A percentile compares a stretch with the other conserved stretches of the same genome.
phyloP scores from a whole-genome alignment of 2,797 vertebrate species.

The Pterois miles region DNA sequence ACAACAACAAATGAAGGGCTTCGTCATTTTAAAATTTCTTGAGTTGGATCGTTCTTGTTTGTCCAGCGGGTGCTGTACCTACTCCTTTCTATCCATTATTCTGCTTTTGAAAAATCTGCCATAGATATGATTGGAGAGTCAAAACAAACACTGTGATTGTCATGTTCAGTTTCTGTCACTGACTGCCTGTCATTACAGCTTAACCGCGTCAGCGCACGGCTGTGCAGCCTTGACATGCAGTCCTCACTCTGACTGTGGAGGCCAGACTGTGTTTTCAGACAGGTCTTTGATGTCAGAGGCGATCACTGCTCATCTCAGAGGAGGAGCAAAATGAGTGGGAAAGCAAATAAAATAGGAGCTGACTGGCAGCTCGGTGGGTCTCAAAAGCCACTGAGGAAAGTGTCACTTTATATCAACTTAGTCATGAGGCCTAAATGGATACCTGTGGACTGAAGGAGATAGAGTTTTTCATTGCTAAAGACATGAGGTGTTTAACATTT shows the following conservation, averaged over 20 bases:
- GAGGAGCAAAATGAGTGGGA: constrained; percentile 63
- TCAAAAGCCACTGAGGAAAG: constrained; percentile 66
- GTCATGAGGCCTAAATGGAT: constrained; percentile 50
- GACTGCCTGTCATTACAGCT: constrained; percentile 46
- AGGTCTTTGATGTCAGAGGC: constrained; percentile 66
- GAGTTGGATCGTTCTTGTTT: background rate
- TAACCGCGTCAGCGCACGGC: constrained; percentile 16
- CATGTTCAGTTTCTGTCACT: constrained; percentile 57
- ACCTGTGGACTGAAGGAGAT: constrained; percentile 40
- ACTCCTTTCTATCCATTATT: background rate
- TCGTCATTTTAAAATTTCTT: background rate
- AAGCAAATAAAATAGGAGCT: constrained; percentile 68
- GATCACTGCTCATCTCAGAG: constrained; percentile 56
- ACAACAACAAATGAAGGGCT: background rate
- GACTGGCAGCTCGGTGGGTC: constrained; percentile 68
- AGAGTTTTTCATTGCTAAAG: constrained; percentile 13
- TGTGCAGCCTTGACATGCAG: constrained; percentile 34
- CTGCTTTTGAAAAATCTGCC: constrained; percentile 1
- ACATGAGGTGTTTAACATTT: constrained; percentile 12
- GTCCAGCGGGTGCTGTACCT: background rate
- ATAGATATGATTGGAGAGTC: constrained; percentile 18
- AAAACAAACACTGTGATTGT: constrained; percentile 48
- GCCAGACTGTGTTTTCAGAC: constrained; percentile 59
- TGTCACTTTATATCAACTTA: constrained; percentile 64
- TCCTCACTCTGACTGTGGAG: constrained; percentile 60